Evolutionary conservation across 2,888 invertebrate genomes (phyloP).

Genomic region (Gisinianus flammeolus): DNA sequence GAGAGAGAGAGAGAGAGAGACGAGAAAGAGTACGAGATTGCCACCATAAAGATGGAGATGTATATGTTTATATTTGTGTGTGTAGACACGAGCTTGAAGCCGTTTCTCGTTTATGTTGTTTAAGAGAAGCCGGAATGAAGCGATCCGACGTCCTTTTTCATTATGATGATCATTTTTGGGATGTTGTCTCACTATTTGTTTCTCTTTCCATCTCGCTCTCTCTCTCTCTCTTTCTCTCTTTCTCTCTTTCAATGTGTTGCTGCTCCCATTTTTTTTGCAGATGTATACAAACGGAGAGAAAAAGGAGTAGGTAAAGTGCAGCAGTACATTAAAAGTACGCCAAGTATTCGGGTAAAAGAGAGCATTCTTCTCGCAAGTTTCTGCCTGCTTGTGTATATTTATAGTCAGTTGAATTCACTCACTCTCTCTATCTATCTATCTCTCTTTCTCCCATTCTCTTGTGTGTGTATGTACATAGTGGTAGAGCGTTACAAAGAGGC

Average conservation of each 20-base stretch:
- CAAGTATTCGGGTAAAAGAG: constrained; percentile 18
- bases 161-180: too few species aligned
- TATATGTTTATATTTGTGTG: too few species aligned
- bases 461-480: constrained; percentile 1
- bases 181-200: neutral
- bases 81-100: too few species aligned
- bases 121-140: too few species aligned
- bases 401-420: neutral
- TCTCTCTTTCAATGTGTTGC: neutral
- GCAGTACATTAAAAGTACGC: neutral
- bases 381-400: neutral
- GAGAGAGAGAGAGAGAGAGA: neutral
- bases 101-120: too few species aligned
- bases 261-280: neutral
- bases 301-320: neutral
- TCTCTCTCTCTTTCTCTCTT: neutral
- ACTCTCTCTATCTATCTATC: neutral
- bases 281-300: neutral
- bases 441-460: neutral
- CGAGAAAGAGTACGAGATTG: neutral
- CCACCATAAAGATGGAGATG: neutral
- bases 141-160: neutral
- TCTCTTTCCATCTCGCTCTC: neutral
- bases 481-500: constrained; percentile 3
- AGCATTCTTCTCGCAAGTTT: constrained; percentile 1